Conservation (phyloP, 2,888 invertebrate species). For the Ichneumoninae sp. region DNA sequence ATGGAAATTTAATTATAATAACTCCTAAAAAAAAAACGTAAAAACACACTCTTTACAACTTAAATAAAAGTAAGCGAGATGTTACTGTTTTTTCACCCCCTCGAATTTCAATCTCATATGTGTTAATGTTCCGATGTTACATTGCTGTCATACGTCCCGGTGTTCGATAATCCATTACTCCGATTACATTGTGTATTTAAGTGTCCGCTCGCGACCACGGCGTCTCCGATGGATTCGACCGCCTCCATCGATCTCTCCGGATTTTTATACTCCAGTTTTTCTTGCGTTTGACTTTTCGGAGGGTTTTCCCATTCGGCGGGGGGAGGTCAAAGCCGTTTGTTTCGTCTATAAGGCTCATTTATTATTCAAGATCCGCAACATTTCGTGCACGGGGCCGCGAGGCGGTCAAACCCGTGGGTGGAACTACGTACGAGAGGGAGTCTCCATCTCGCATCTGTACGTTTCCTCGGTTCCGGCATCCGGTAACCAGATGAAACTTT, state of each 20-base stretch:
- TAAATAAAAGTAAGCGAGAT: background rate
- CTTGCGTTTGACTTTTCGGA: slow-evolving; percentile 1
- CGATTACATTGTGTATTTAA: slow-evolving; percentile 12
- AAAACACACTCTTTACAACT: background rate
- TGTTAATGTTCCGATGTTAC: slow-evolving; percentile 53
- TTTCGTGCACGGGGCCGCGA: slow-evolving; percentile 8
- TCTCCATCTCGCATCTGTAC: slow-evolving; percentile 2
- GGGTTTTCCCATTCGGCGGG: background rate
- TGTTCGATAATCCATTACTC: slow-evolving; percentile 25
- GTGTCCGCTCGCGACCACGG: background rate
- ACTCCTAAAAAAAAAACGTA: background rate
- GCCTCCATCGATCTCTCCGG: background rate
- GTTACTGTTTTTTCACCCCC: background rate
- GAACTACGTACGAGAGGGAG: slow-evolving; percentile 32
- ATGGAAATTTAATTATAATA: slow-evolving; percentile 10
- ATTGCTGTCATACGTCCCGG: slow-evolving; percentile 7
- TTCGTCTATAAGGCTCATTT: slow-evolving; percentile 27
- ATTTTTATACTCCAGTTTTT: background rate
- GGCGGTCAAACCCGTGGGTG: slow-evolving; percentile 40
- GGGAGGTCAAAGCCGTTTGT: slow-evolving; percentile 29
- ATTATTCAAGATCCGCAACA: slow-evolving; percentile 54
- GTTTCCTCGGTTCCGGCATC: background rate
- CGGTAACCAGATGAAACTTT: slow-evolving; percentile 34
- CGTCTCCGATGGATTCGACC: background rate
- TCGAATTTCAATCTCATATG: background rate